phyloP scores from a whole-genome alignment of 2,797 vertebrate species.

The Phyllotis vaccarum region DNA sequence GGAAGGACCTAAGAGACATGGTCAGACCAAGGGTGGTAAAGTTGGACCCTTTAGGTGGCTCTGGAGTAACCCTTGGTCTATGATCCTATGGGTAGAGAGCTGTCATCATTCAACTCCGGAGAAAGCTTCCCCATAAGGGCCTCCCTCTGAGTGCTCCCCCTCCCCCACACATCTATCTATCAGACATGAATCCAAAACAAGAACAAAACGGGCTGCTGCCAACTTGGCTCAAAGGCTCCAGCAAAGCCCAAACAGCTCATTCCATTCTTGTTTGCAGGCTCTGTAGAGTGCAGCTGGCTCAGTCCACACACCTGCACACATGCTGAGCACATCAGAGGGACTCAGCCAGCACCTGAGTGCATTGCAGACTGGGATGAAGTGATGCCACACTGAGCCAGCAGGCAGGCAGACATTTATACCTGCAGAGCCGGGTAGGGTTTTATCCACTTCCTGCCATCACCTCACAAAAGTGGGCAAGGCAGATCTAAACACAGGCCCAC shows the following conservation, averaged over 20 bases:
- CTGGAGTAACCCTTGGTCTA: background rate
- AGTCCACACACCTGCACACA: background rate
- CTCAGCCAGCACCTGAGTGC: background rate
- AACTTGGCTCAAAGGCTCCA: background rate
- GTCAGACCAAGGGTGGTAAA: too few species aligned
- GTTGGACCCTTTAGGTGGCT: background rate
- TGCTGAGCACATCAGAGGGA: background rate
- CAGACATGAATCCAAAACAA: background rate
- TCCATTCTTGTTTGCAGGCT: background rate
- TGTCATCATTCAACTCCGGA: background rate
- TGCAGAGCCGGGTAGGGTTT: rapidly evolving
- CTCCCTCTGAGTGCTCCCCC: too few species aligned
- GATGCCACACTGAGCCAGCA: background rate
- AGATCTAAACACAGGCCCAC: background rate
- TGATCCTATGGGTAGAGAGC: background rate
- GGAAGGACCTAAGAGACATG: background rate
- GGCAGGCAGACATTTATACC: background rate
- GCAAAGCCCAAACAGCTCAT: background rate
- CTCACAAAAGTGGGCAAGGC: background rate
- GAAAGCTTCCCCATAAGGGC: background rate
- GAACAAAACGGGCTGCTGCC: background rate
- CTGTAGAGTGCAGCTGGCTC: background rate
- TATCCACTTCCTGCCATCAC: background rate
- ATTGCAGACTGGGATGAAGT: too few species aligned
- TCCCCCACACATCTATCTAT: background rate